Conservation (phyloP, 2,797 vertebrate species). For the Podarcis lilfordi region DNA sequence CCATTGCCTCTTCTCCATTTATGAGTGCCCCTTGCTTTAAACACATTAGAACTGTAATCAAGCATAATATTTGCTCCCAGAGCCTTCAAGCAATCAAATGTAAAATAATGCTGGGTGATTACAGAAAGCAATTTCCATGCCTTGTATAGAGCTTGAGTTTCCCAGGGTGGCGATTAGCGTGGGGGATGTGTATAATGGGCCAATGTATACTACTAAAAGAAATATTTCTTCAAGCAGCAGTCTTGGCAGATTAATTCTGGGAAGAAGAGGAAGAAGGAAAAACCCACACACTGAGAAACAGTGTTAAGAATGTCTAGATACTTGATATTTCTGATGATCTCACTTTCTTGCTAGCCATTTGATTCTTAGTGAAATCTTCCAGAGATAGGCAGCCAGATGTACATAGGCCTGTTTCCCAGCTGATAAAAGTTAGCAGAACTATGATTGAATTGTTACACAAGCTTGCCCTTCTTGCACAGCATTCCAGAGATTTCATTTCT, state of each 20-base stretch:
- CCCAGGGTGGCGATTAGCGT: not conserved
- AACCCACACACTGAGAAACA: not conserved
- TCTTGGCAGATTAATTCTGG: not conserved
- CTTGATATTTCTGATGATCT: conserved; percentile 18
- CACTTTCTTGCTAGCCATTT: conserved; percentile 22
- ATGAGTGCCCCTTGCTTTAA: conserved; percentile 15
- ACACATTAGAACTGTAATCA: conserved; percentile 35
- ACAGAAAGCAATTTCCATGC: not conserved
- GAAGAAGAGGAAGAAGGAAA: not conserved
- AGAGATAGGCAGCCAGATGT: conserved; percentile 16
- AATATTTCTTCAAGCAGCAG: not conserved
- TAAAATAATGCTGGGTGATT: conserved; percentile 17
- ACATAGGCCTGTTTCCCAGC: not conserved
- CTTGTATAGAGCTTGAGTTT: conserved; percentile 15
- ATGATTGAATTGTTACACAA: conserved; percentile 6
- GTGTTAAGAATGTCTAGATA: conserved; percentile 30
- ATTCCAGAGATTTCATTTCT: conserved; percentile 4
- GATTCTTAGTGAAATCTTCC: not conserved
- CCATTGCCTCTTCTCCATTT: conserved; percentile 14
- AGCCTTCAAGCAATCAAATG: conserved; percentile 35
- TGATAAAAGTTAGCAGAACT: conserved; percentile 17
- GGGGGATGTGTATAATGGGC: not conserved
- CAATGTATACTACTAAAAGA: not conserved
- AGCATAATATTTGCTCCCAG: conserved; percentile 1
- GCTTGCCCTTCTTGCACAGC: not conserved